Conservation (phyloP, 2,113 vertebrate genomes). For the Paradisaea rubra region DNA sequence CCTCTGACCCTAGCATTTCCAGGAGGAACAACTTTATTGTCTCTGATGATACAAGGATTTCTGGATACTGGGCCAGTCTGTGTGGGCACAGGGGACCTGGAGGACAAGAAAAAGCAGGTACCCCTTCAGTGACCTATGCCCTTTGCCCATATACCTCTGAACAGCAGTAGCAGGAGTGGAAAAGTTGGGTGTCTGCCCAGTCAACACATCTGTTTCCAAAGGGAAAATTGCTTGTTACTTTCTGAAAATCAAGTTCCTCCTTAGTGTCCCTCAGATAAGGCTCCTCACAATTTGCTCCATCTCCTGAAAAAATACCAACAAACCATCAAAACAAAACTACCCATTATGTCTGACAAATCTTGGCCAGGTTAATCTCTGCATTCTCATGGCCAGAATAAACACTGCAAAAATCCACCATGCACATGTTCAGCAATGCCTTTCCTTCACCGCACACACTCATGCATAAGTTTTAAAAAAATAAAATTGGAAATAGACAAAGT, state of each 20-base stretch:
- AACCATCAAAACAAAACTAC: background rate
- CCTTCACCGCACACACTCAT: rapidly evolving
- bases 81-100: background rate
- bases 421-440: background rate
- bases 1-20: background rate
- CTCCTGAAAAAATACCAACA: background rate
- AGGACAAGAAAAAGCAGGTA: background rate
- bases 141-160: background rate
- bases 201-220: background rate
- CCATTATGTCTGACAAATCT: background rate
- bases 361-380: background rate
- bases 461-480: background rate
- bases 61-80: background rate
- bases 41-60: background rate
- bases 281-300: background rate
- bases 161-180: background rate
- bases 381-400: background rate
- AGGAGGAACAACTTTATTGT: background rate
- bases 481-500: background rate
- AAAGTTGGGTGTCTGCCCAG: background rate
- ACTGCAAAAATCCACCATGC: background rate
- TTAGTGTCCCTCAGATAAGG: background rate
- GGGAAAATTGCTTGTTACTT: background rate
- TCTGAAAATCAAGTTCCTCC: background rate
- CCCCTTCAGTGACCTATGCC: background rate